phyloP scores from a whole-genome alignment of 2,797 vertebrate species.

The Xenentodon cancila region DNA sequence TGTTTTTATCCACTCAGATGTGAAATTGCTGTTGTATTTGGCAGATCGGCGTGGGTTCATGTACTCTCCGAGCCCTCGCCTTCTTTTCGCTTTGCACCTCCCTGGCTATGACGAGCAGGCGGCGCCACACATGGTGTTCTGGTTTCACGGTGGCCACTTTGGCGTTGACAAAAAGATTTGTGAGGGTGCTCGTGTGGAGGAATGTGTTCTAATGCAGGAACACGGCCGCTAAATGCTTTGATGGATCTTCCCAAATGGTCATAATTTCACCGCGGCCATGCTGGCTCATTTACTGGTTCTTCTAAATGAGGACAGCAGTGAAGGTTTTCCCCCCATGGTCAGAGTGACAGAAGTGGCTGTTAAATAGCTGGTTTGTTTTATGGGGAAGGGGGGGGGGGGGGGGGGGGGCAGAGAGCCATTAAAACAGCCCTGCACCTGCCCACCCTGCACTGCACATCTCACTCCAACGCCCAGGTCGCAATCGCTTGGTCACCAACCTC shows the following conservation, averaged over 20 bases:
- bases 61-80: slow-evolving; percentile 65
- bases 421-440: slow-evolving; percentile 59
- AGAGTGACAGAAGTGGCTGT: slow-evolving; percentile 40
- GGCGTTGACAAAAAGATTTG: slow-evolving; percentile 68
- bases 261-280: slow-evolving; percentile 40
- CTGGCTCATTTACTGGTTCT: slow-evolving; percentile 56
- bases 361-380: slow-evolving; percentile 59
- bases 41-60: slow-evolving; percentile 75
- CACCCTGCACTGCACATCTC: slow-evolving; percentile 35
- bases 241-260: slow-evolving; percentile 49
- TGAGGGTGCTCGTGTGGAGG: slow-evolving; percentile 54
- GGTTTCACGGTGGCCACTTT: slow-evolving; percentile 55
- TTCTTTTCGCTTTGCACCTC: slow-evolving; percentile 36
- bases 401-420: slow-evolving; percentile 24
- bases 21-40: slow-evolving; percentile 83
- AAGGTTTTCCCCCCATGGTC: slow-evolving; percentile 6
- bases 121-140: slow-evolving; percentile 45
- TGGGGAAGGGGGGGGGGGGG: not conserved
- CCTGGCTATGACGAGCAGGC: slow-evolving; percentile 28
- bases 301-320: slow-evolving; percentile 44
- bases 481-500: slow-evolving; percentile 51
- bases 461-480: slow-evolving; percentile 48
- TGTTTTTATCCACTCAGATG: slow-evolving; percentile 80
- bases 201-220: slow-evolving; percentile 52
- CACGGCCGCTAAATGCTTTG: slow-evolving; percentile 40